Evolutionary conservation across 2,888 invertebrate species (phyloP), one percentile per base, ranked within the genome.

Genomic region (Amblyjoppa fuscipennis): DNA sequence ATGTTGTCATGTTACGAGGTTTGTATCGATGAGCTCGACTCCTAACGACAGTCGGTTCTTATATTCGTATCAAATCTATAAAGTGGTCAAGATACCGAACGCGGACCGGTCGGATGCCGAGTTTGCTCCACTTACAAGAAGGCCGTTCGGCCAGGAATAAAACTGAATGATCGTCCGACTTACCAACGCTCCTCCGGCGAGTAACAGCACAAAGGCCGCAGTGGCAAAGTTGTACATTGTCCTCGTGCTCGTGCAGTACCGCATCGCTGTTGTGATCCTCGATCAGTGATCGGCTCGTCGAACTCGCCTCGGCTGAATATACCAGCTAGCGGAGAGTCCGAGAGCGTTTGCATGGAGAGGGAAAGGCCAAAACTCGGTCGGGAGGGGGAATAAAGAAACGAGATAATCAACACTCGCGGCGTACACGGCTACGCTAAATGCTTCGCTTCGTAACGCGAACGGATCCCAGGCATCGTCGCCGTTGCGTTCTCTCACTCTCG

Each of bases 341-440:
- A 31, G 20, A 49, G 28, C 13, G 61, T 79, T 79, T 31, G 70
- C 70, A 79, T 51, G 61, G 79, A 79, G 79, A 64, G 71, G 76
- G 71, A 70, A 73, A 70, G 13, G 56, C 69, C 49, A 59, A 64
- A 25, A 49, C 34, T 9, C 25, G 38, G 38, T 75, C 45, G 68
- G 70, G 81, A 79, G 66, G 73, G 79, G 79, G 85, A 70, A 49
- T 45, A 49, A 68, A 76, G 82, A 85, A 84, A 83, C 85, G 59
- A 70, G 71, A 85, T 80, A 83, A 87, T 85, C 73, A 77, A 70
- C 13, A 70, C 66, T 69, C 49, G 49, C 28, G 31, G 59, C 49
- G n/a, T 28, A 28, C 34, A 38, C 34, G 70, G 45, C 2, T 69
- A 59, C 70, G 49, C 71, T 28, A 82, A 76, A 82, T 49, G 64